Conservation (phyloP, 1,140 invertebrate genomes). For the Mylabris phalerata region DNA sequence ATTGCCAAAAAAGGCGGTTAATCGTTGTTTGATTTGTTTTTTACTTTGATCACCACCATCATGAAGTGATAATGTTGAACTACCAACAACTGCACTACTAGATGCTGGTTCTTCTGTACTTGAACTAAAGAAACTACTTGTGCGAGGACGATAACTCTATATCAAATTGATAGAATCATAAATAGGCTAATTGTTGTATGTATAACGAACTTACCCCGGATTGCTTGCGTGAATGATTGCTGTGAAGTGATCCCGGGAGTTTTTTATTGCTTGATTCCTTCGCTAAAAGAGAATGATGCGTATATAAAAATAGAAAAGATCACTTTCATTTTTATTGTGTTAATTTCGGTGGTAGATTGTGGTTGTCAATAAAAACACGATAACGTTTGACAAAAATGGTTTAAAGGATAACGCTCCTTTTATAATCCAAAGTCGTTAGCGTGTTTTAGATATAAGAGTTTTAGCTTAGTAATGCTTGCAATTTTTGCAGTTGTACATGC, state of each 20-base stretch:
- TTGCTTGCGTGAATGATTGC: slow-evolving; percentile 36
- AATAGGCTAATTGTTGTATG: background rate
- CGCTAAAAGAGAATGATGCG: slow-evolving; percentile 26
- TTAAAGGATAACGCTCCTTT: no score
- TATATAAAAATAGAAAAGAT: no score
- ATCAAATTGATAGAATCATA: background rate
- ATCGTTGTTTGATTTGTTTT: slow-evolving; percentile 56
- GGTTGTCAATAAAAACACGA: no score
- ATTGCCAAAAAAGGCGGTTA: slow-evolving; percentile 58
- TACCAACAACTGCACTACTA: slow-evolving; percentile 38
- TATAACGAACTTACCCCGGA: slow-evolving; percentile 34
- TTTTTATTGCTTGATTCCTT: slow-evolving; percentile 38
- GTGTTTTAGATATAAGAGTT: no score
- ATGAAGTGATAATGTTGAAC: slow-evolving; percentile 32
- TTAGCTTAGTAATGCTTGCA: no score
- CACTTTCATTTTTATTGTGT: no score
- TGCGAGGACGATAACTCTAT: slow-evolving; percentile 49
- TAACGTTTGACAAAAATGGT: no score
- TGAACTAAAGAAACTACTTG: slow-evolving; percentile 54
- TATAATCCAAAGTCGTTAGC: no score
- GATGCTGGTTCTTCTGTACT: slow-evolving; percentile 52
- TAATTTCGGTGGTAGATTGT: no score
- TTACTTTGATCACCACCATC: slow-evolving; percentile 36
- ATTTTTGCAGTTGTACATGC: no score
- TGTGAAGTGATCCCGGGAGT: slow-evolving; percentile 27